Conservation (phyloP, 2,113 vertebrate species). For the Eretmochelys imbricata region DNA sequence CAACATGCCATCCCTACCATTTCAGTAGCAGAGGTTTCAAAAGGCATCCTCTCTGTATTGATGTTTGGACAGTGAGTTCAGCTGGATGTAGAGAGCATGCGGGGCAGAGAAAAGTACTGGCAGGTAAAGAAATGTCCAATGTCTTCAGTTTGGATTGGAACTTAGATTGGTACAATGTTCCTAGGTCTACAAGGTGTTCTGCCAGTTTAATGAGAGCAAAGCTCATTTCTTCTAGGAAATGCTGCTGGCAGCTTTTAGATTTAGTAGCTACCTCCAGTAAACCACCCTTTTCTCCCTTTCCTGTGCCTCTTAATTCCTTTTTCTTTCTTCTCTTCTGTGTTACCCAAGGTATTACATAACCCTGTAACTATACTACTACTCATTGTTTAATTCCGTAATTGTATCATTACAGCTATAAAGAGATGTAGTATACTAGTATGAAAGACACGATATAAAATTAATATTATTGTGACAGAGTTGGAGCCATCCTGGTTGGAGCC, state of each 20-base stretch:
- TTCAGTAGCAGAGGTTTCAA: background rate
- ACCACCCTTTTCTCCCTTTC: background rate
- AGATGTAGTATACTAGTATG: background rate
- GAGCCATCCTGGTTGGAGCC: background rate
- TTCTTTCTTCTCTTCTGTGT: background rate
- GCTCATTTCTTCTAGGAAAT: background rate
- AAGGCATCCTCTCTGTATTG: background rate
- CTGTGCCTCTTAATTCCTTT: background rate
- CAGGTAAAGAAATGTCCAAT: background rate
- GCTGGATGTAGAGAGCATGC: background rate
- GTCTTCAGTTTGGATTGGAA: background rate
- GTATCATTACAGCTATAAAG: constrained; percentile 9
- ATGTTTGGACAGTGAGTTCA: background rate
- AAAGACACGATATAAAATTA: constrained; percentile 36
- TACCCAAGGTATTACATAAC: background rate
- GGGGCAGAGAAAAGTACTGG: background rate
- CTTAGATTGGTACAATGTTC: background rate
- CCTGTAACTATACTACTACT: background rate
- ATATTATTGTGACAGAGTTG: background rate
- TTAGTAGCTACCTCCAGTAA: background rate
- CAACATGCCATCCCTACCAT: background rate
- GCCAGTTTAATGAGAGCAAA: background rate
- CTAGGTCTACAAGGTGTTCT: background rate
- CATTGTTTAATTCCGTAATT: constrained; percentile 36
- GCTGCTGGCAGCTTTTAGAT: background rate